Conservation (phyloP, 2,797 vertebrate species). For the Kryptolebias ocellatus region DNA sequence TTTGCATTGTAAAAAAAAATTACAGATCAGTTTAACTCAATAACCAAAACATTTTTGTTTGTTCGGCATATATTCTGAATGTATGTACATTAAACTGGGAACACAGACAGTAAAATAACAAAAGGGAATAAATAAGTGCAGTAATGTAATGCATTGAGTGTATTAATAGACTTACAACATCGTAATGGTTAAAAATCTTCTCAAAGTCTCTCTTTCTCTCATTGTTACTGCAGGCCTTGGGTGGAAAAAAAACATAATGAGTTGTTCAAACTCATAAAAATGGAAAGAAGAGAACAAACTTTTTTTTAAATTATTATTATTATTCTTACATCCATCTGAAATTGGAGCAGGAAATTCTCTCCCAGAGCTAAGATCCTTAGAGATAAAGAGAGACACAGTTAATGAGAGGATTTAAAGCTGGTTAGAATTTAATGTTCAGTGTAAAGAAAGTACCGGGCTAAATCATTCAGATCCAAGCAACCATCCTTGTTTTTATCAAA, state of each 20-base stretch:
- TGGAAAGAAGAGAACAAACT: background rate
- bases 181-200: constrained; percentile 94
- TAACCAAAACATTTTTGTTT: too few species aligned
- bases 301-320: background rate
- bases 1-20: too few species aligned
- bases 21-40: too few species aligned
- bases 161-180: constrained; percentile 87
- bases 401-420: background rate
- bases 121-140: too few species aligned
- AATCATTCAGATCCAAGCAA: constrained; percentile 93
- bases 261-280: background rate
- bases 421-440: too few species aligned
- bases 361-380: constrained; percentile 92
- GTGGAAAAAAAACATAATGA: background rate
- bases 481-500: constrained; percentile 98
- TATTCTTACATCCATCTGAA: constrained; percentile 92
- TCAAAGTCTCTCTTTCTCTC: constrained; percentile 94
- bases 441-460: constrained; percentile 86
- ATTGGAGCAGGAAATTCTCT: constrained; percentile 97
- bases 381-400: constrained; percentile 10
- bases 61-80: too few species aligned
- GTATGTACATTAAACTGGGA: too few species aligned
- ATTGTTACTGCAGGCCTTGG: constrained; percentile 85
- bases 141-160: background rate
- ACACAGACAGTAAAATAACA: too few species aligned